Evolutionary conservation across 2,888 invertebrate species (phyloP).

Genomic region (Argyresthia goedartella): DNA sequence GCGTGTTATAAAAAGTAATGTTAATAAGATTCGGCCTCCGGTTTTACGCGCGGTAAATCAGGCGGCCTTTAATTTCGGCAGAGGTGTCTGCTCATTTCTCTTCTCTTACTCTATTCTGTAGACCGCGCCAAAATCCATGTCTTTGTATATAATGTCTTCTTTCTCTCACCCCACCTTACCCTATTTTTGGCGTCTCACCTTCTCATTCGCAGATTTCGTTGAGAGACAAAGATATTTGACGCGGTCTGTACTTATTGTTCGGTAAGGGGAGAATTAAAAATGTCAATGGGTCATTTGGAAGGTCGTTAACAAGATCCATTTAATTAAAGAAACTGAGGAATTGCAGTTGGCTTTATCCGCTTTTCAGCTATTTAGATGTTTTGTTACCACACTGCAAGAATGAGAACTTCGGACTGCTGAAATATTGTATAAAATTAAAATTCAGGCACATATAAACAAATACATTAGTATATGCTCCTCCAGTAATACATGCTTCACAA

Average conservation of each 20-base stretch:
- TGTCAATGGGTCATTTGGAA: conserved; percentile 31
- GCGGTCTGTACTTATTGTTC: too few species aligned
- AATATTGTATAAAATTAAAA: too few species aligned
- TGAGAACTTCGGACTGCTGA: not conserved
- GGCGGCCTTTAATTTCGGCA: conserved; percentile 58
- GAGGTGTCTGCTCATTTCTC: conserved; percentile 62
- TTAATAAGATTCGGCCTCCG: conserved; percentile 58
- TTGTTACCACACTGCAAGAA: not conserved
- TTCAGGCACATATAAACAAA: too few species aligned
- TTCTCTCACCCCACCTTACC: too few species aligned
- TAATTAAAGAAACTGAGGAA: not conserved
- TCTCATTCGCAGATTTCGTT: too few species aligned
- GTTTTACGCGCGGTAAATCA: conserved; percentile 61
- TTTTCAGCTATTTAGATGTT: not conserved
- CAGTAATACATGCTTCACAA: too few species aligned
- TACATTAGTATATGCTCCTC: too few species aligned
- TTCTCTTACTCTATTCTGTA: conserved; percentile 14
- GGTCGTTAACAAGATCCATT: not conserved
- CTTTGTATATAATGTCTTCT: too few species aligned
- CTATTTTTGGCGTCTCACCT: too few species aligned
- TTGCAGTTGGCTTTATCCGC: not conserved
- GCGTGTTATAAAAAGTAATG: conserved; percentile 65
- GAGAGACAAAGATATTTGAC: too few species aligned
- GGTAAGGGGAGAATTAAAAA: conserved; percentile 49
- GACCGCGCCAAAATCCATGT: too few species aligned